These are phyloP conservation scores for Orgyia antiqua DNA, from an alignment of 2,888 invertebrate species.

Conservation along the genomic window DNA sequence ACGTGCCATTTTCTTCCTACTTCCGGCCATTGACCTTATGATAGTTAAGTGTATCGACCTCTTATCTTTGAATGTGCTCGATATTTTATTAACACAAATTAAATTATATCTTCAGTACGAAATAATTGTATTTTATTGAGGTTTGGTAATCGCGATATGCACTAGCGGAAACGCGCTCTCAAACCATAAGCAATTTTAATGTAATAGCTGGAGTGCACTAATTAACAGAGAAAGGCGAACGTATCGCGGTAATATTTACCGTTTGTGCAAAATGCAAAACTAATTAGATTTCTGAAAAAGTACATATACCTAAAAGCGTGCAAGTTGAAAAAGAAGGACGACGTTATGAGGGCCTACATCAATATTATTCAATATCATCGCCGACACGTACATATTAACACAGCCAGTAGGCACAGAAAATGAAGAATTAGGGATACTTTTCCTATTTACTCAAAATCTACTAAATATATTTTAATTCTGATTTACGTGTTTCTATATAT, in stretches of 20 bases:
- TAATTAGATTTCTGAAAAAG: constrained; percentile 32
- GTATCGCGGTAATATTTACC: constrained; percentile 36
- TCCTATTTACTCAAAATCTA: too few species aligned
- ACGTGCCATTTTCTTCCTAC: constrained; percentile 17
- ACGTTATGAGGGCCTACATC: too few species aligned
- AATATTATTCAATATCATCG: too few species aligned
- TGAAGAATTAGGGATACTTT: too few species aligned
- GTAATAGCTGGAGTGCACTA: constrained; percentile 40
- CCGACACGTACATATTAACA: too few species aligned
- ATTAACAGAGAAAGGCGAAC: constrained; percentile 40
- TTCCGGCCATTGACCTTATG: constrained; percentile 30
- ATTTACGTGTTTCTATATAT: too few species aligned
- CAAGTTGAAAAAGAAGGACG: neutral
- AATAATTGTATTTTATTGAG: constrained; percentile 8
- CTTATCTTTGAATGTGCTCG: constrained; percentile 35
- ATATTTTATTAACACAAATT: constrained; percentile 19
- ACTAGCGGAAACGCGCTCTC: constrained; percentile 31
- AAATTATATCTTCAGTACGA: constrained; percentile 6
- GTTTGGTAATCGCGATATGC: constrained; percentile 22
- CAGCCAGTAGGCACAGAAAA: too few species aligned
- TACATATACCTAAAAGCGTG: neutral
- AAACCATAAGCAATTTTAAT: constrained; percentile 32
- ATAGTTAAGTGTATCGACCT: constrained; percentile 35
- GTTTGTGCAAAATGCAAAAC: constrained; percentile 38
- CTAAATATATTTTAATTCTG: too few species aligned